These are phyloP conservation scores for Sebastes steindachneri DNA, from an alignment of 2,797 vertebrate species.

Conservation along the genomic window DNA sequence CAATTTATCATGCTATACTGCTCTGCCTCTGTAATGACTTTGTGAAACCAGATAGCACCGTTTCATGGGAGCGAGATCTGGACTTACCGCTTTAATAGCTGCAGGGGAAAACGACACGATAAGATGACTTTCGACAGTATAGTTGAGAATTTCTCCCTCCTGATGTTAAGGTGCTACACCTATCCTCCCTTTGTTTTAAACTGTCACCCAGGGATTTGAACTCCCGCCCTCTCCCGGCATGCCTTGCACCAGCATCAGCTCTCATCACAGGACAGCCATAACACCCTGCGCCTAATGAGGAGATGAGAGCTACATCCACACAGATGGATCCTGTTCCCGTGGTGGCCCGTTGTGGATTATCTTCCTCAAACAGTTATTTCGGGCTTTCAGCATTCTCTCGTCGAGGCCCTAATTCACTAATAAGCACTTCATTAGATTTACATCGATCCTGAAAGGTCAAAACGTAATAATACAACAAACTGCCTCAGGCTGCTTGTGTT, in stretches of 20 bases:
- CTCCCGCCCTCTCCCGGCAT: constrained; percentile 7
- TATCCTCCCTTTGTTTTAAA: constrained; percentile 22
- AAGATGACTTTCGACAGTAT: background rate
- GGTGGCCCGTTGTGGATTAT: constrained; percentile 44
- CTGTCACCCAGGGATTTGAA: constrained; percentile 30
- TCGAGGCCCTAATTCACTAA: constrained; percentile 50
- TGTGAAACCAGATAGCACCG: constrained; percentile 47
- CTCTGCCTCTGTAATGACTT: constrained; percentile 52
- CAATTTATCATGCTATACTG: constrained; percentile 53
- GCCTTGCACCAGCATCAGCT: constrained; percentile 43
- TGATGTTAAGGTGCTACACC: background rate
- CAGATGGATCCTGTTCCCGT: constrained; percentile 81
- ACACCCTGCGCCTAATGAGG: constrained; percentile 71
- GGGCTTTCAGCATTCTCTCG: constrained; percentile 5
- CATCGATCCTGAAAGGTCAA: constrained; percentile 55
- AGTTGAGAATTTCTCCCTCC: background rate
- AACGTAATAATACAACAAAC: constrained; percentile 54
- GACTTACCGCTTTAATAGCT: background rate
- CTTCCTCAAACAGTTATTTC: constrained; percentile 55
- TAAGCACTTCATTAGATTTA: constrained; percentile 64
- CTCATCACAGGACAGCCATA: constrained; percentile 72
- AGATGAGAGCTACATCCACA: constrained; percentile 82
- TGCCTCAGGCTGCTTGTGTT: constrained; percentile 44
- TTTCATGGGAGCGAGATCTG: constrained; percentile 12
- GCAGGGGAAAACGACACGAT: background rate